Base-by-base conservation (phyloP, 2,797 vertebrate genomes). In the Poecilia wingei region DNA sequence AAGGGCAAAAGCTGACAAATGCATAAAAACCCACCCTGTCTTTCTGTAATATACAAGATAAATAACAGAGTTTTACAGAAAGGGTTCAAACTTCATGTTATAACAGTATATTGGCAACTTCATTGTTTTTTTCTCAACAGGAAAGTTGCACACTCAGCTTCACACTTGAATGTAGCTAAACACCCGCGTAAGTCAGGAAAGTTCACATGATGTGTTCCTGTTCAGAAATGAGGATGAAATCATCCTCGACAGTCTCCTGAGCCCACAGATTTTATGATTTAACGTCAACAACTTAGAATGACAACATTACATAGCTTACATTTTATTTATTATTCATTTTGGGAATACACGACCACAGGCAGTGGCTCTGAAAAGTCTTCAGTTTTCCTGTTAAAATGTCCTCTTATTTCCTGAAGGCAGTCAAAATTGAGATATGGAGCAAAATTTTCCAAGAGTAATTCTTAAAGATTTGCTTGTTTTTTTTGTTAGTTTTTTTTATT, bases 171-270 rank as follows among this genome's bases (percentile, higher is more conserved):
- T 64, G 59, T 12, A 72, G 81, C 71, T 5, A 2, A n/a, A 77
- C 28, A 83, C 84, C 82, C 85, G 72, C 81, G 49, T 61, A 80
- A 81, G 78, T 85, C 59, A 81, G 76, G 76, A 86, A 75, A 13
- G 45, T 83, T 93, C 87, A 87, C 78, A 92, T 86, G 75, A 76
- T 82, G 69, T 69, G 31, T 76, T 83, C 59, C 72, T 66, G 77
- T 81, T 84, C 77, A 80, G 70, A 66, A 80, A 79, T 51, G 1
- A 80, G 73, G 79, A 80, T 83, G 80, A 91, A 71, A 77, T 90
- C 83, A 80, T 6, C 36, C 84, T 86, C 78, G 76, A 80, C 72
- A 69, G 46, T 72, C 84, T 89, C 80, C 64, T 82, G 33, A 69
- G 78, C 79, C 69, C 36, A 47, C 39, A 13, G 64, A 49, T 85